Base-by-base conservation (phyloP, 2,888 invertebrate species). In the Dorcus parallelipipedus region DNA sequence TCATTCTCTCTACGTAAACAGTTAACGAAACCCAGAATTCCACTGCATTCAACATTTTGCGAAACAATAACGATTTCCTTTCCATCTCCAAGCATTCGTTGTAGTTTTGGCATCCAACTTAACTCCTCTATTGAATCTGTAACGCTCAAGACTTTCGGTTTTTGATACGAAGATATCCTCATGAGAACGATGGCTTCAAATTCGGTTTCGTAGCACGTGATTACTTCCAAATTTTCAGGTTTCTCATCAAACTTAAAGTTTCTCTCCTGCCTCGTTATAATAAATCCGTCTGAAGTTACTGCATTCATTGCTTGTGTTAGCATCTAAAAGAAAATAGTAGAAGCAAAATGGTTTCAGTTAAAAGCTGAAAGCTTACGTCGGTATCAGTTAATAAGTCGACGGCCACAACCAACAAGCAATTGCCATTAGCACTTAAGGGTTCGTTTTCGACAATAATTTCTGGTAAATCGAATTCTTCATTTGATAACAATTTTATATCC, bases 21-120 rank as follows among this genome's bases (percentile, higher is more conserved):
- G 69, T 95, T 95, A 0, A 92, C 85, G 54, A 97, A 78, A 10
- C 97, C 98, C 68, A 89, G 74, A 0, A 96, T 80, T n/a, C 98
- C 98, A 72, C 84, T 91, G 7, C 86, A 79, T 2, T 82, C 80
- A 55, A 89, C 86, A 63, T 86, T 84, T 73, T 88, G 84, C 1
- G 86, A 80, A 50, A 66, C 70, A 17, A 90, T 84, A 0, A 95
- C 73, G 1, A 90, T 79, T 38, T 67, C 62, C 10, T 59, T 47
- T 54, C 69, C 62, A 9, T 63, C 63, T 60, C 73, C 73, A 0
- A 75, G 20, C 8, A 48, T 26, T 33, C 10, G 23, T 52, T 57
- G 52, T 20, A 57, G 20, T n/a, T 33, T 33, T 7, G 26, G 26
- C 4, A 33, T 6, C 26, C 26, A 33, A 7, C 26, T 33, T 20